These are phyloP conservation scores for Antedon mediterranea DNA, from an alignment of 53 echinoderm and acorn worm genomes.

Conservation along the genomic window DNA sequence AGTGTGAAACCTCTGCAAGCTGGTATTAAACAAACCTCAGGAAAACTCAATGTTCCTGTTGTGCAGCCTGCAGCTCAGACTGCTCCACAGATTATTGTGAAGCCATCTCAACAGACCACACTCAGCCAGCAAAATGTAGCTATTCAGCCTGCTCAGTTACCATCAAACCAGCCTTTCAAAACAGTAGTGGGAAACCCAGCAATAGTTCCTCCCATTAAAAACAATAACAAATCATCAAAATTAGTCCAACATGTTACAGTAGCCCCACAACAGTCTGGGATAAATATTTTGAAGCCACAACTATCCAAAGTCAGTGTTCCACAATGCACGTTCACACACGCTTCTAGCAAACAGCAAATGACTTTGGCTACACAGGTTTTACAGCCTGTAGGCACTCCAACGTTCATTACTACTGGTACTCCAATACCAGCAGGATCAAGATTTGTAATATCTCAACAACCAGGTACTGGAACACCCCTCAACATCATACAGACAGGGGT, in stretches of 20 bases:
- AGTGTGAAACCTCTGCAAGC: neutral
- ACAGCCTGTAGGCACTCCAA: neutral
- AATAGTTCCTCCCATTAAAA: neutral
- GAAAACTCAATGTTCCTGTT: neutral
- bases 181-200: neutral
- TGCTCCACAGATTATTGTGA: neutral
- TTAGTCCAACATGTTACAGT: neutral
- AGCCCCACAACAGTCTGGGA: neutral
- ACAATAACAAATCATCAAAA: neutral
- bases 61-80: neutral
- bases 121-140: neutral
- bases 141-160: neutral
- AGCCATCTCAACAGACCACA: neutral
- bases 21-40: neutral
- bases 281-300: neutral
- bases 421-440: neutral
- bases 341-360: neutral
- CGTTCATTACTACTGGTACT: neutral
- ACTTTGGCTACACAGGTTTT: neutral
- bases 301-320: neutral
- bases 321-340: neutral
- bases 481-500: neutral
- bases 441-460: neutral
- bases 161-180: neutral
- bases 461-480: neutral